Percentiles rank a stretch among this genome's conserved stretches.
Evolutionary conservation across 2,797 vertebrate genomes (phyloP).

Genomic region (Bradypodion pumilum): DNA sequence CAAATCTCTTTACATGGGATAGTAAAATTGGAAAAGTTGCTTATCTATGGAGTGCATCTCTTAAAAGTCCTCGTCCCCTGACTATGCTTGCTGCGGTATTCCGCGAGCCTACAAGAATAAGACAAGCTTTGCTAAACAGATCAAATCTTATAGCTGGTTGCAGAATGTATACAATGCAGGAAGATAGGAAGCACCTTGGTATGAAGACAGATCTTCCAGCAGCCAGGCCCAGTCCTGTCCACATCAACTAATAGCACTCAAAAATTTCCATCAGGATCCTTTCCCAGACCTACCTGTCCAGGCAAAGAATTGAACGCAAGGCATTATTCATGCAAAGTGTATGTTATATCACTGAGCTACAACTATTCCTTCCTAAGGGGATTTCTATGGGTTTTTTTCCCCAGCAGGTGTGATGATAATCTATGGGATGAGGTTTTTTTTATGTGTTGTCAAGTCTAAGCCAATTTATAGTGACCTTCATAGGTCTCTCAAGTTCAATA

Average conservation of each 20-base stretch:
- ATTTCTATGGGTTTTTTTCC: neutral
- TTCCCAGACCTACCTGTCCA: neutral
- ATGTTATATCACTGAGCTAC: neutral
- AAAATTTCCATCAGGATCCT: neutral
- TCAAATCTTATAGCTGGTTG: neutral
- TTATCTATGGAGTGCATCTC: no score
- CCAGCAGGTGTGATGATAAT: neutral
- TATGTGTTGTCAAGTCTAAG: no score
- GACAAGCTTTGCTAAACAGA: no score
- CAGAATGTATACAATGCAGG: neutral
- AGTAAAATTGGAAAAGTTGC: no score
- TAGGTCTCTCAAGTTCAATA: no score
- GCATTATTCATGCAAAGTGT: neutral
- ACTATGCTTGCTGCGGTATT: no score
- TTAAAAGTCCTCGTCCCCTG: no score
- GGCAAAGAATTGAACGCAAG: neutral
- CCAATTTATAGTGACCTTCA: no score
- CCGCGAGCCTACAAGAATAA: no score
- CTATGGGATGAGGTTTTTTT: neutral
- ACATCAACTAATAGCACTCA: neutral
- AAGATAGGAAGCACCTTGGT: neutral
- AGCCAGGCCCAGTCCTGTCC: neutral
- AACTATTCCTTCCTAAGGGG: neutral
- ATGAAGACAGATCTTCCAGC: neutral
- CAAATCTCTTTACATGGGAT: no score